Evolutionary conservation across 2,113 vertebrate species (phyloP).

Genomic region (Sceloporus tristichus): DNA sequence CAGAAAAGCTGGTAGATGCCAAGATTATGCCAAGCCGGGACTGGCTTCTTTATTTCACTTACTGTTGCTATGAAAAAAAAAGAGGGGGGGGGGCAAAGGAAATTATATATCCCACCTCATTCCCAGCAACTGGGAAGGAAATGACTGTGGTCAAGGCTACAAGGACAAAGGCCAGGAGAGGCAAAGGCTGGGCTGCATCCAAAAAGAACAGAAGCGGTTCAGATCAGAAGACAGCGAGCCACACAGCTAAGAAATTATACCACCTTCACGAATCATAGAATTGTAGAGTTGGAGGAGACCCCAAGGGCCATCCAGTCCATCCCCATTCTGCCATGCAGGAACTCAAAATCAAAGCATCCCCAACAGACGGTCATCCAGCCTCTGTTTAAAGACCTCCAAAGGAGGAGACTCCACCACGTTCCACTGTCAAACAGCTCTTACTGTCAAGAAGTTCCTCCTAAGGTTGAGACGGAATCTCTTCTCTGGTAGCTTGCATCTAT

Average conservation of each 20-base stretch:
- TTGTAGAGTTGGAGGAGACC: no score
- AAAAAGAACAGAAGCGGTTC: not conserved
- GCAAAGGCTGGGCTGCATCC: not conserved
- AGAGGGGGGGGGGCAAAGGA: not conserved
- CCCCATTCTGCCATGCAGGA: no score
- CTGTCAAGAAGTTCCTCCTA: no score
- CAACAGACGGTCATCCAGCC: no score
- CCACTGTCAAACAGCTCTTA: no score
- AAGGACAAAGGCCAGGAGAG: constrained; percentile 3
- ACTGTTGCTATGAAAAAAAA: not conserved
- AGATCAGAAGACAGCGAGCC: not conserved
- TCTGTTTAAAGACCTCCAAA: no score
- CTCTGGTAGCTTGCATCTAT: no score
- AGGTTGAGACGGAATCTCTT: no score
- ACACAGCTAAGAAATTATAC: not conserved
- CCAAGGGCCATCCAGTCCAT: no score
- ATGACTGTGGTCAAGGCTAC: not conserved
- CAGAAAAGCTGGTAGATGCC: not conserved
- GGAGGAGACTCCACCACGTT: no score
- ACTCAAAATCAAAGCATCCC: no score
- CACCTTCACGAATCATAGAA: no score
- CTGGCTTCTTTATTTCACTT: not conserved
- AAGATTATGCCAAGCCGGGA: not conserved
- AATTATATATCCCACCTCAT: not conserved
- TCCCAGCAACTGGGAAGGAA: constrained; percentile 7